Evolutionary conservation across 2,113 vertebrate species (phyloP).

Genomic region (Sinocyclocheilus maitianheensis): DNA sequence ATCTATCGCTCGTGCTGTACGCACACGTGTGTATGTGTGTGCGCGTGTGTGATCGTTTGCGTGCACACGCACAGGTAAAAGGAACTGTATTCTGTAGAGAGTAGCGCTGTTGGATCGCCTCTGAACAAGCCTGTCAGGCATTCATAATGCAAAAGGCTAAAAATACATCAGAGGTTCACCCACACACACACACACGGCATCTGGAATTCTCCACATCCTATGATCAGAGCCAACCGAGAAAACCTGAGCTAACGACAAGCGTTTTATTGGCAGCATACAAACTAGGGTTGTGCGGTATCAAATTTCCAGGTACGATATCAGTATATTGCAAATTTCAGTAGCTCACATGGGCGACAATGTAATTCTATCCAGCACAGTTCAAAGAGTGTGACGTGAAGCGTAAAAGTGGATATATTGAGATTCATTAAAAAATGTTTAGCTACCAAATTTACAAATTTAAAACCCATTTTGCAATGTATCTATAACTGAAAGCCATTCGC

Average conservation of each 20-base stretch:
- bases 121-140: constrained; percentile 72
- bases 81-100: constrained; percentile 50
- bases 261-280: constrained; percentile 5
- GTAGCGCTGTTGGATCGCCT: constrained; percentile 58
- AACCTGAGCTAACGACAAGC: not conserved
- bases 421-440: not conserved
- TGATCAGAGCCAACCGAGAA: constrained; percentile 14
- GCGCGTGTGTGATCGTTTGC: not conserved
- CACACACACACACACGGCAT: constrained; percentile 42
- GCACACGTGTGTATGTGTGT: constrained; percentile 25
- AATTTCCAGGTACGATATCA: not conserved
- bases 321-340: not conserved
- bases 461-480: not conserved
- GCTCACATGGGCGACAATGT: not conserved
- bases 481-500: not conserved
- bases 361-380: too few species aligned
- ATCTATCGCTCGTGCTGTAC: not conserved
- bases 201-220: constrained; percentile 33
- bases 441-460: not conserved
- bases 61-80: constrained; percentile 41
- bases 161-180: constrained; percentile 75
- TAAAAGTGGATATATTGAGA: not conserved
- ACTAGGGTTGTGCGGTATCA: not conserved
- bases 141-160: constrained; percentile 78
- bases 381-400: not conserved